phyloP scores from a whole-genome alignment of 2,113 vertebrate genomes.

The Notarius quadriscutis region DNA sequence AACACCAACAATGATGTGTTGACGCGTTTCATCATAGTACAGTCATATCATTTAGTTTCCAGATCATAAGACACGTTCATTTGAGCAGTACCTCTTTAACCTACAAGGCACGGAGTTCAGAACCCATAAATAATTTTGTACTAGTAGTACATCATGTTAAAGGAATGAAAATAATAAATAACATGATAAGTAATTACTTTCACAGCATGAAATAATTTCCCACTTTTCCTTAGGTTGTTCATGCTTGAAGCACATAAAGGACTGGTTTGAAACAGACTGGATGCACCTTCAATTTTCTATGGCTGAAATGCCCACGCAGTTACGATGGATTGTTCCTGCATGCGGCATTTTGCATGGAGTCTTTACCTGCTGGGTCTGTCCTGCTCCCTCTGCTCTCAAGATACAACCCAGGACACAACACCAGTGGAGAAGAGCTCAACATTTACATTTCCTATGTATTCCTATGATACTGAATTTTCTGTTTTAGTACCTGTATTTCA shows the following conservation, averaged over 20 bases:
- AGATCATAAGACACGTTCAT: too few species aligned
- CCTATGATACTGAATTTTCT: not conserved
- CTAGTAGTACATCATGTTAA: conserved; percentile 9
- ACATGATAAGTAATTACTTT: not conserved
- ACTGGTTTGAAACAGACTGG: not conserved
- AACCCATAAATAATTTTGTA: not conserved
- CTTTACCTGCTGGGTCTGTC: not conserved
- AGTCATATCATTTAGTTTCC: too few species aligned
- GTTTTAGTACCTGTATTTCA: not conserved
- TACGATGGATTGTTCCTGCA: not conserved
- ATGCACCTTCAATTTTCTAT: not conserved
- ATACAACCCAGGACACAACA: not conserved
- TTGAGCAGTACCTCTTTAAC: not conserved
- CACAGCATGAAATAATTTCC: not conserved
- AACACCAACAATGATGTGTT: too few species aligned
- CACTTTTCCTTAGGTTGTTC: conserved; percentile 26
- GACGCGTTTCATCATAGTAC: too few species aligned
- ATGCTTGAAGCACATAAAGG: conserved; percentile 18
- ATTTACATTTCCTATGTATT: not conserved
- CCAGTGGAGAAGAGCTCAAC: not conserved
- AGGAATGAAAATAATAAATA: conserved; percentile 48
- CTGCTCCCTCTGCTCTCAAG: not conserved
- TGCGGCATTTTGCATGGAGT: not conserved
- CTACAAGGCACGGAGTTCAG: not conserved
- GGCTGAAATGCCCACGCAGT: not conserved